These are phyloP conservation scores for Brachionus angularis DNA, from an alignment of 1,140 invertebrate species.

Conservation along the genomic window DNA sequence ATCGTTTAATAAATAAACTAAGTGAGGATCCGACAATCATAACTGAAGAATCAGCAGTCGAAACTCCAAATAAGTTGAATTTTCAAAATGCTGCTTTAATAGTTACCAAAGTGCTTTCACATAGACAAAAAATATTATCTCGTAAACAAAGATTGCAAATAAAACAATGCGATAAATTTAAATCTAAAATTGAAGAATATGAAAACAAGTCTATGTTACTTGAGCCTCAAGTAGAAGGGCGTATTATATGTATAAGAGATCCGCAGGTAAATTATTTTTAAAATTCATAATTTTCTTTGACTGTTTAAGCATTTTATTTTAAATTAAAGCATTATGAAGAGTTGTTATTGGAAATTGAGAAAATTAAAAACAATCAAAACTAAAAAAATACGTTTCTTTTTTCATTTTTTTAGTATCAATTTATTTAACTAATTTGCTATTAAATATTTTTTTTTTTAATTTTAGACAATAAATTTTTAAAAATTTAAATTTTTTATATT, in stretches of 20 bases:
- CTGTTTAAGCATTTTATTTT: background rate
- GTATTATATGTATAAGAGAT: conserved; percentile 25
- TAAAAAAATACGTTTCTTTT: too few relatives aligned
- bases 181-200: background rate
- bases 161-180: background rate
- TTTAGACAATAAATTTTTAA: too few relatives aligned
- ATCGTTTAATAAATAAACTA: conserved; percentile 15
- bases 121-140: background rate
- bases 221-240: conserved; percentile 2
- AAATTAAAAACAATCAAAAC: background rate
- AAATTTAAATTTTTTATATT: too few relatives aligned
- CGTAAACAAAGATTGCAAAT: background rate
- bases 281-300: background rate
- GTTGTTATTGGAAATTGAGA: background rate
- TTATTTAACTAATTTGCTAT: too few relatives aligned
- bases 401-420: too few relatives aligned
- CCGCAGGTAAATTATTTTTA: background rate
- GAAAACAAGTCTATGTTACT: conserved; percentile 21
- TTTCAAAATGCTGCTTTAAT: conserved; percentile 10
- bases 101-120: conserved; percentile 26
- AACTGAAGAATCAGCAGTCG: background rate
- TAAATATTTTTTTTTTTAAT: too few relatives aligned
- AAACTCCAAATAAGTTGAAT: background rate
- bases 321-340: background rate
- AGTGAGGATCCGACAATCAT: background rate